Evolutionary conservation across 2,797 vertebrate genomes (phyloP).

Genomic region (Eupleurogrammus muticus): DNA sequence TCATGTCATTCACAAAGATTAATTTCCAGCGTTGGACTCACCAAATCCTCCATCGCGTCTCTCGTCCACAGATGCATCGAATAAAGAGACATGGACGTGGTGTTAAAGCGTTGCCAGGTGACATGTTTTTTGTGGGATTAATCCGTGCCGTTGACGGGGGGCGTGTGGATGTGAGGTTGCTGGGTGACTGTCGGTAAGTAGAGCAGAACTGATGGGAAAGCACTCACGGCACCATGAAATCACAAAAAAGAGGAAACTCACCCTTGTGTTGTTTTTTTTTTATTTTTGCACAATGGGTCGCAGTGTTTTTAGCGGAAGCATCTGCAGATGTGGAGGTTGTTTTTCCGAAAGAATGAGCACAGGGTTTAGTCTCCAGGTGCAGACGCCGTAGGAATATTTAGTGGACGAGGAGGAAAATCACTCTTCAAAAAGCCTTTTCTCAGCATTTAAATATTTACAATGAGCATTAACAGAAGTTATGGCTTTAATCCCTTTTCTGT

Average conservation of each 20-base stretch:
- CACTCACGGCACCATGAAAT: slow-evolving; percentile 52
- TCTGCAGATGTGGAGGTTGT: neutral
- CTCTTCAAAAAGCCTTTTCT: neutral
- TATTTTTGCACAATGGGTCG: slow-evolving; percentile 27
- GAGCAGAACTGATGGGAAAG: slow-evolving; percentile 57
- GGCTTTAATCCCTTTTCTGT: no score
- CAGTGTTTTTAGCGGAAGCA: slow-evolving; percentile 20
- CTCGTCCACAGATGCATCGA: slow-evolving; percentile 15
- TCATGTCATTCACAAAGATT: no score
- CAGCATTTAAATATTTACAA: neutral
- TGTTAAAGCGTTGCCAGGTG: slow-evolving; percentile 31
- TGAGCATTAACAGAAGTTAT: neutral
- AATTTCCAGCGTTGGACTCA: neutral
- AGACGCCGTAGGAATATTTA: neutral
- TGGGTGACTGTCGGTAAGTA: slow-evolving; percentile 45
- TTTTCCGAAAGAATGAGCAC: slow-evolving; percentile 10
- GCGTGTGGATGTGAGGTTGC: slow-evolving; percentile 37
- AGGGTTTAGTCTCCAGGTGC: neutral
- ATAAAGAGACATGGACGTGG: slow-evolving; percentile 6
- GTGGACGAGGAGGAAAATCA: neutral
- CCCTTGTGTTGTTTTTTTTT: slow-evolving; percentile 26
- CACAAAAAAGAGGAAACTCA: slow-evolving; percentile 20
- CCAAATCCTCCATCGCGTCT: neutral
- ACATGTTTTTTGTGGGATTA: slow-evolving; percentile 31
- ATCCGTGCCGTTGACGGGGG: slow-evolving; percentile 20